Evolutionary conservation across 37 sponge, comb jelly and placozoan genomes (phyloP).

Genomic region (Lycopodina hypogea): DNA sequence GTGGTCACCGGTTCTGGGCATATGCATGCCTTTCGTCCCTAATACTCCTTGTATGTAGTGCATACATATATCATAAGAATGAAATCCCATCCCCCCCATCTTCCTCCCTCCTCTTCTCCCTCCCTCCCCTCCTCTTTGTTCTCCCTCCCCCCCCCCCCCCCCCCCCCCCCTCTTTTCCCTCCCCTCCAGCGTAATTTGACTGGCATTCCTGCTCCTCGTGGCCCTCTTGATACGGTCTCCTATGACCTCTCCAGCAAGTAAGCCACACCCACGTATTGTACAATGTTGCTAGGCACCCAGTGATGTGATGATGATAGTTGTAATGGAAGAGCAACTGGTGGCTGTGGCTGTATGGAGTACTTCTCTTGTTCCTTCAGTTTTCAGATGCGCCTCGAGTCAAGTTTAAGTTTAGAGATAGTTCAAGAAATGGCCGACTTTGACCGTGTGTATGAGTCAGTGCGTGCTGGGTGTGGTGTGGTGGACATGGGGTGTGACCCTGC

Average conservation of each 20-base stretch:
- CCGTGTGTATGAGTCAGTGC: background rate
- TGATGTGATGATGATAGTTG: no score
- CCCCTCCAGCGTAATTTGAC: background rate
- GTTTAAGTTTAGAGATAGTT: background rate
- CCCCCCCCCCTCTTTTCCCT: background rate
- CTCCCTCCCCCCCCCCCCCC: no score
- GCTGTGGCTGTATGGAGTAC: background rate
- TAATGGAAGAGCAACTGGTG: background rate
- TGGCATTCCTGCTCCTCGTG: background rate
- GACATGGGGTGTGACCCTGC: background rate
- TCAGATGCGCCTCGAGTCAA: background rate
- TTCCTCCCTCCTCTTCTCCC: no score
- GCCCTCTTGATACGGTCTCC: constrained; percentile 10
- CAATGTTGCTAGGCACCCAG: background rate
- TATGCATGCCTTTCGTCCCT: no score
- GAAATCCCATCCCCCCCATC: no score
- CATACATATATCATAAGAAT: no score
- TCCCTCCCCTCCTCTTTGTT: no score
- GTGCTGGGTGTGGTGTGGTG: background rate
- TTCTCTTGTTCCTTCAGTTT: constrained; percentile 1
- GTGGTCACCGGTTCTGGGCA: no score
- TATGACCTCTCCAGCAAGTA: constrained; percentile 29
- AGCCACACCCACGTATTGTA: background rate
- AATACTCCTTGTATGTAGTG: no score
- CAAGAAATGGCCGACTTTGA: background rate